Evolutionary conservation across 2,113 vertebrate genomes (phyloP).

Genomic region (Sterna hirundo): DNA sequence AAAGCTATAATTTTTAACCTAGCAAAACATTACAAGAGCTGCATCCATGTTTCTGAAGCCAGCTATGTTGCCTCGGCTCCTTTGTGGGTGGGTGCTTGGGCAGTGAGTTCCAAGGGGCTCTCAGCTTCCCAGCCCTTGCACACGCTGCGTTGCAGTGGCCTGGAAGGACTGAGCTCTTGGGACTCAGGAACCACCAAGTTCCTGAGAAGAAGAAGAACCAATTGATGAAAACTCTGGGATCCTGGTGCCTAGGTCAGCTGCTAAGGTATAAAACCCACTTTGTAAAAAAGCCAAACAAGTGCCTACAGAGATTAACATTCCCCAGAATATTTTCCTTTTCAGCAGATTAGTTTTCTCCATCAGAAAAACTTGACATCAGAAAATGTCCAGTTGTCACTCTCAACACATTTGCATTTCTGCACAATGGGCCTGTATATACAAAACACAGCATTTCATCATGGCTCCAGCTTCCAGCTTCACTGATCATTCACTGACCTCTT

Average conservation of each 20-base stretch:
- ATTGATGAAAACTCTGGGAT: background rate
- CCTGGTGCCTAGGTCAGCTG: background rate
- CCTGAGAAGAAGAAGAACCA: background rate
- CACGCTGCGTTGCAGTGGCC: background rate
- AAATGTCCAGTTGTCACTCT: background rate
- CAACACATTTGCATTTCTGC: background rate
- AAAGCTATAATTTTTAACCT: background rate
- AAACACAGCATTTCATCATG: background rate
- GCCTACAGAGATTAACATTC: background rate
- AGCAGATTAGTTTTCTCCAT: background rate
- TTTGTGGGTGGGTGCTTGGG: background rate
- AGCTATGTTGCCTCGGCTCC: background rate
- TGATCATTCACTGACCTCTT: background rate
- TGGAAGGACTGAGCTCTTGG: background rate
- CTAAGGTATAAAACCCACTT: background rate
- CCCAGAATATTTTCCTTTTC: background rate
- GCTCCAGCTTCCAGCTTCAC: background rate
- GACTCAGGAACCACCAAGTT: background rate
- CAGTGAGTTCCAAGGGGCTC: background rate
- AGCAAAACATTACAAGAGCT: background rate
- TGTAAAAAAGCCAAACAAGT: background rate
- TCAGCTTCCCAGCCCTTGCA: background rate
- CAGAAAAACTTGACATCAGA: background rate
- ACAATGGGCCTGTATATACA: background rate
- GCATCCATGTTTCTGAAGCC: background rate